phyloP scores from a whole-genome alignment of 2,888 invertebrate genomes.

The Hanleya hanleyi region DNA sequence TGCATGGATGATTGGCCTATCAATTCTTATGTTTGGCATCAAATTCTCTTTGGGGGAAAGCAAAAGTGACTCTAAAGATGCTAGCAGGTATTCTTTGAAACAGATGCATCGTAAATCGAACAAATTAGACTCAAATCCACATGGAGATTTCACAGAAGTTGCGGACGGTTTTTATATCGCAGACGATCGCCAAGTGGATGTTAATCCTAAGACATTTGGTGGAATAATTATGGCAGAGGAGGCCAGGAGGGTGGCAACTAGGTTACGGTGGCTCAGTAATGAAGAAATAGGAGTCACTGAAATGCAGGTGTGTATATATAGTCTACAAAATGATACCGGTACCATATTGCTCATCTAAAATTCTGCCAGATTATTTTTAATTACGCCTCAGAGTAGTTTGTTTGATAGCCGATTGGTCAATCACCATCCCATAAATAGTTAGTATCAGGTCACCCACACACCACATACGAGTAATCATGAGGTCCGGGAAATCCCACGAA shows the following conservation, averaged over 20 bases:
- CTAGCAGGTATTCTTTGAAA: background rate
- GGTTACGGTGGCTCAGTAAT: conserved; percentile 70
- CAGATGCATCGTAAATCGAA: background rate
- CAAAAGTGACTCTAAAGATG: background rate
- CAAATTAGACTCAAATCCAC: background rate
- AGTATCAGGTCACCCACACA: too few species aligned
- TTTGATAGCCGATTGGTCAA: too few species aligned
- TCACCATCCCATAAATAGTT: too few species aligned
- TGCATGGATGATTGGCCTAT: background rate
- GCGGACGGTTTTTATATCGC: conserved; percentile 57
- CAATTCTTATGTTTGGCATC: background rate
- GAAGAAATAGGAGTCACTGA: conserved; percentile 73
- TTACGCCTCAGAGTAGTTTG: too few species aligned
- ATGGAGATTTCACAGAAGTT: conserved; percentile 8
- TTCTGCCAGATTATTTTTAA: too few species aligned
- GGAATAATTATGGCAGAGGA: conserved; percentile 65
- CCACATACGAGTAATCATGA: too few species aligned
- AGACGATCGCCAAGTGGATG: conserved; percentile 56
- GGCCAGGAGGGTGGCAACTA: conserved; percentile 65
- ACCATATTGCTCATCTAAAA: too few species aligned
- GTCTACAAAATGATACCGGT: too few species aligned
- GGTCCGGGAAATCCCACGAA: too few species aligned
- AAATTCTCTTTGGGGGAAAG: background rate
- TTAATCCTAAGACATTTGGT: conserved; percentile 62
- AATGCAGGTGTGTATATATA: conserved; percentile 73